Base-by-base conservation (phyloP, 2,888 invertebrate genomes). In the Papilio elwesi region DNA sequence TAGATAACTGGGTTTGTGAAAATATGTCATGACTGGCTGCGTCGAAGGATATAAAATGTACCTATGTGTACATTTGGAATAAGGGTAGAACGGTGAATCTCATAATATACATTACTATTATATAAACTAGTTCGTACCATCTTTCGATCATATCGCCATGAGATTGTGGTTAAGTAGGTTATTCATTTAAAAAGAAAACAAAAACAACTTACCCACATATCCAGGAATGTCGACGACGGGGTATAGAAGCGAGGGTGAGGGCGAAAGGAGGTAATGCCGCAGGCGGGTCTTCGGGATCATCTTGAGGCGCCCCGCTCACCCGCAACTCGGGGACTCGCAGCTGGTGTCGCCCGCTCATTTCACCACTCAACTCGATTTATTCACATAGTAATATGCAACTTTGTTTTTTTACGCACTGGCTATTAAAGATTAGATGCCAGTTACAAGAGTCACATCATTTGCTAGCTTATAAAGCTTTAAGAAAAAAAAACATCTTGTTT, bases 161-260 rank as follows among this genome's bases (percentile, higher is more conserved):
- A 26, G 26, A 26, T 26, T 26, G 26, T 16, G 16, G 10, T 53
- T 16, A 53, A 53, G 10, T 11, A 47, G 6, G 53, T 26, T 1
- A 10, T 55, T 55, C 15, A 9, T 9, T 53, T n/a, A 53, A 16
- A 26, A 26, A 57, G 0, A 5, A 26, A 48, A 57, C 6, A 9
- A 26, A n/a, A 48, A 65, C 15, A 48, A 92, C 96, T 95, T 90
- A 96, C 96, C 96, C 94, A 87, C 96, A 96, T 85, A 96, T 96
- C 96, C 96, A 96, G 76, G 96, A 96, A 87, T 96, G 96, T 77
- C 96, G 91, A 69, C 96, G 94, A 72, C 96, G 91, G 36, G 96
- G 95, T 82, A 94, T 94, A 57, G 89, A 91, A 51, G 94, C 90
- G 52, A 94, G 92, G n/a, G 94, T 94, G 67, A 95, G 93, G 1